Conservation (phyloP, 1,140 invertebrate species). For the Halesus radiatus region DNA sequence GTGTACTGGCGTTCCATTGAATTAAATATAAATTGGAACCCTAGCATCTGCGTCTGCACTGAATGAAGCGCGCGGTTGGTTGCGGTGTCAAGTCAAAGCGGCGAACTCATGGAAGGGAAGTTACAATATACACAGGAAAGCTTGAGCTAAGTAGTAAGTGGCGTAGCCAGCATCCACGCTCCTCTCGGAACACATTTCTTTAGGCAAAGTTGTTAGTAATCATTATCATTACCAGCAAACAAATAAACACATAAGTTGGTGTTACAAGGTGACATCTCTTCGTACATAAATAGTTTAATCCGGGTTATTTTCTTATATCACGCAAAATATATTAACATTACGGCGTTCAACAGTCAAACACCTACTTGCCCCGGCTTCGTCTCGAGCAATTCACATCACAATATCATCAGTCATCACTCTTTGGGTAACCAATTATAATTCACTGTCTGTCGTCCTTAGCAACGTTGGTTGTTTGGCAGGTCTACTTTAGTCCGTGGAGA, state of each 20-base stretch:
- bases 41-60: too few species aligned
- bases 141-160: too few species aligned
- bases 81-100: too few species aligned
- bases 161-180: too few species aligned
- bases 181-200: background rate
- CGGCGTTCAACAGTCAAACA: slow-evolving; percentile 23
- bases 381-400: slow-evolving; percentile 19
- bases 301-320: slow-evolving; percentile 40
- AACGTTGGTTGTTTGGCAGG: background rate
- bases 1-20: background rate
- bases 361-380: slow-evolving; percentile 9
- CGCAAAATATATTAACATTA: slow-evolving; percentile 38
- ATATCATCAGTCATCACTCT: slow-evolving; percentile 43
- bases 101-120: too few species aligned
- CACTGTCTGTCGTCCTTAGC: slow-evolving; percentile 31
- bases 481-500: background rate
- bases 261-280: slow-evolving; percentile 3
- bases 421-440: slow-evolving; percentile 47
- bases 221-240: too few species aligned
- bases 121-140: too few species aligned
- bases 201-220: slow-evolving; percentile 1
- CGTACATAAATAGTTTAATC: slow-evolving; percentile 43
- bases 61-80: too few species aligned
- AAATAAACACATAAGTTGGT: slow-evolving; percentile 30
- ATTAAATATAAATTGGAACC: background rate